phyloP scores from a whole-genome alignment of 2,888 invertebrate species.

The Conops quadrifasciatus region DNA sequence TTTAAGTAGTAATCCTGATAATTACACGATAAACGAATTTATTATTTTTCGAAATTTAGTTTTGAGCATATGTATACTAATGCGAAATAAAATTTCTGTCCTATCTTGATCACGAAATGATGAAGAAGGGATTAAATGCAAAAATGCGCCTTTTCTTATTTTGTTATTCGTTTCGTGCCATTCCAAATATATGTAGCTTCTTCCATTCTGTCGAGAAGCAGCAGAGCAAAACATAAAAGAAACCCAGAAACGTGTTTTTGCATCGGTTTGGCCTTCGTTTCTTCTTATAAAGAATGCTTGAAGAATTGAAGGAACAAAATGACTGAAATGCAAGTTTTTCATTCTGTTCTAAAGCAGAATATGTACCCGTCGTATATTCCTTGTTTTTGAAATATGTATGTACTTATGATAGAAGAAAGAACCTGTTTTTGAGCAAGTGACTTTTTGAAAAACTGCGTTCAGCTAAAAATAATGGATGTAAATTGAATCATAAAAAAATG shows the following conservation, averaged over 20 bases:
- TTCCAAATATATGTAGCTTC: constrained; percentile 42
- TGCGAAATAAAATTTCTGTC: too few species aligned
- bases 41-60: too few species aligned
- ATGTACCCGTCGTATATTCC: neutral
- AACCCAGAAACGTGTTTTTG: constrained; percentile 49
- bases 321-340: neutral
- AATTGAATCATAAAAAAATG: neutral
- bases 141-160: constrained; percentile 18
- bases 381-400: neutral
- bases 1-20: too few species aligned
- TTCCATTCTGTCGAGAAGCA: constrained; percentile 3
- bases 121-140: too few species aligned
- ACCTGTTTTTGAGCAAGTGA: constrained; percentile 1
- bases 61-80: too few species aligned
- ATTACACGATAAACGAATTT: too few species aligned
- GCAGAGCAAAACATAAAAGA: constrained; percentile 40
- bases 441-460: neutral
- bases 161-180: constrained; percentile 3
- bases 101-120: too few species aligned
- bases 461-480: neutral
- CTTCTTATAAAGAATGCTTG: neutral
- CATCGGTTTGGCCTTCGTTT: constrained; percentile 52
- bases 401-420: neutral
- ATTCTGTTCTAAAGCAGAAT: neutral
- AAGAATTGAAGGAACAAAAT: neutral